Percentiles rank a stretch among this genome's conserved stretches.
phyloP scores from a whole-genome alignment of 2,113 vertebrate species.

The Austrofundulus limnaeus region DNA sequence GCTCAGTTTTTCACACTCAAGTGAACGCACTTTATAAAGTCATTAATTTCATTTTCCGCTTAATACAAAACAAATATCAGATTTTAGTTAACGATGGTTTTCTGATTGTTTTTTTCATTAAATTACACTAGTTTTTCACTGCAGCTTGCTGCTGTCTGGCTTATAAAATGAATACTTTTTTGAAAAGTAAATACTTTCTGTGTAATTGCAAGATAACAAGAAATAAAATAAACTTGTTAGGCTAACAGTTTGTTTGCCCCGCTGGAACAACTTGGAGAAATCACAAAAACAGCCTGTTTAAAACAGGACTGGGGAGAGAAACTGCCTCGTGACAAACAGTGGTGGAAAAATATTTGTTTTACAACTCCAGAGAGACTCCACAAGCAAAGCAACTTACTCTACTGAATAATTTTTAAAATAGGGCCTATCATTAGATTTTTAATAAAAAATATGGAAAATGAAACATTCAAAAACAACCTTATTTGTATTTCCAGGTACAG shows the following conservation, averaged over 20 bases:
- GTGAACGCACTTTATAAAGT: no score
- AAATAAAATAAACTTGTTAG: background rate
- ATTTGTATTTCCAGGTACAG: background rate
- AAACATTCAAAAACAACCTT: background rate
- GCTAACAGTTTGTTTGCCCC: constrained; percentile 1
- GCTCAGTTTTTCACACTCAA: no score
- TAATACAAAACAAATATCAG: no score
- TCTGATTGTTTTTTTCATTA: no score
- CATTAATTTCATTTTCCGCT: no score
- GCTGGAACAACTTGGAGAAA: constrained; percentile 47
- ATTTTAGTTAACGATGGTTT: no score
- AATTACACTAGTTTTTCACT: no score
- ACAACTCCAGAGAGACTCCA: constrained; percentile 25
- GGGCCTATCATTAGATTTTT: constrained; percentile 20
- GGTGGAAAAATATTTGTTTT: constrained; percentile 63
- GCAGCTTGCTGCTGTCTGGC: no score
- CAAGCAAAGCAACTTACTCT: constrained; percentile 20
- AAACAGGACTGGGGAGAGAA: constrained; percentile 38
- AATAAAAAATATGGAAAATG: constrained; percentile 2
- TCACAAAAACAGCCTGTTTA: constrained; percentile 40
- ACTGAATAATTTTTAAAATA: background rate
- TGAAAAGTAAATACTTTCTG: background rate
- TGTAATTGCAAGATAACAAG: background rate
- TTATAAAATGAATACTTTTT: no score
- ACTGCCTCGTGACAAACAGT: constrained; percentile 57